Base-by-base conservation (phyloP, 2,113 vertebrate species). In the Rhynchopsitta pachyrhyncha region DNA sequence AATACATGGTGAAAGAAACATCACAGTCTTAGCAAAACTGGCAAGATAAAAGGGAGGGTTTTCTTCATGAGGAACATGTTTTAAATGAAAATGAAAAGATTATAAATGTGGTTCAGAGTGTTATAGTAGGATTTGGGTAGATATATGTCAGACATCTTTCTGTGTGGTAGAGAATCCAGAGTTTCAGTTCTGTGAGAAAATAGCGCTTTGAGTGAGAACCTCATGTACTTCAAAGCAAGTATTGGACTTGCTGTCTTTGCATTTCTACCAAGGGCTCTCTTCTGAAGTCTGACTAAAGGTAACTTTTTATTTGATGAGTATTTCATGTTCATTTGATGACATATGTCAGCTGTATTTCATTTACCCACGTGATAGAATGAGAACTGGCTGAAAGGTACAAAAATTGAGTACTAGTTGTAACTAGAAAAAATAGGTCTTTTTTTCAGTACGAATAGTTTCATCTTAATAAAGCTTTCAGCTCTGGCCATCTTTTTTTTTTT, bases 21-120 rank as follows among this genome's bases (percentile, higher is more conserved):
- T 89, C 86, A 73, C 37, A 85, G 73, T 4, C 81, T 37, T 71
- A 76, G 84, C 49, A 88, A 88, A 95, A 39, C 15, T 2, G 3
- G 47, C 39, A 3, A n/a, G 74, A 78, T 78, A 79, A 87, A 96
- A 91, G 60, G 27, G 53, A 79, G 22, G 22, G 4, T 4, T 25
- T 44, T 77, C 62, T 70, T 31, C 41, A 90, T 60, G 17, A 31
- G 69, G 70, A 74, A 1, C 37, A 49, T 15, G 23, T 92, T 94
- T 93, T 73, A 89, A 90, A 83, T 92, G 64, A 64, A 94, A 93
- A 81, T 46, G 31, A 95, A 60, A 87, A 78, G 3, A 42, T 82
- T 82, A 60, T 64, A 92, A 75, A 74, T 86, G 50, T 50, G 25
- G 31, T 63, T 82, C 2, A 0, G 15, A 33, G 41, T 39, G 17